Percentiles rank a stretch among this genome's conserved stretches.
These are phyloP conservation scores for Plutomurus gul DNA, from an alignment of 1,140 invertebrate genomes.

Conservation along the genomic window DNA sequence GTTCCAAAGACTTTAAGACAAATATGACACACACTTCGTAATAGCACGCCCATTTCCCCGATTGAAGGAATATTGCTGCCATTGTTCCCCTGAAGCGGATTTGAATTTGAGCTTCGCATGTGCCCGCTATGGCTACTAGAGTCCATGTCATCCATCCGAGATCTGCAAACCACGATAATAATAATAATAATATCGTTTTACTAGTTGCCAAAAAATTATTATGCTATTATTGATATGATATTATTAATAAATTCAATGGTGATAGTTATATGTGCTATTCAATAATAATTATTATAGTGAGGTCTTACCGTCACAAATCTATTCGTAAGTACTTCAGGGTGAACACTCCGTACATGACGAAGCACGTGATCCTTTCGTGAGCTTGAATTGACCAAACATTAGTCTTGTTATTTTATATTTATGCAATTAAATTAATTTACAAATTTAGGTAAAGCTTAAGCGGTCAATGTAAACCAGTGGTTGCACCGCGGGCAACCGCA, in stretches of 20 bases:
- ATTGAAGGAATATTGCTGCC: slow-evolving; percentile 33
- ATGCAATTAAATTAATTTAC: too few species aligned
- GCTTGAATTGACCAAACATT: not conserved
- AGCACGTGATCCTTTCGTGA: slow-evolving; percentile 52
- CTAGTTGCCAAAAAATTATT: too few species aligned
- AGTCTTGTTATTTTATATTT: too few species aligned
- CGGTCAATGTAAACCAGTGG: too few species aligned
- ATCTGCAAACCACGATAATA: slow-evolving; percentile 29
- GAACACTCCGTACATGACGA: slow-evolving; percentile 50
- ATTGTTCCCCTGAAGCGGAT: not conserved
- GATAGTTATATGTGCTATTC: too few species aligned
- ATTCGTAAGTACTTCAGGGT: slow-evolving; percentile 50
- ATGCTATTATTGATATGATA: too few species aligned
- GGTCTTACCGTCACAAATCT: slow-evolving; percentile 46
- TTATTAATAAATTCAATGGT: too few species aligned
- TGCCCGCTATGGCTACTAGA: not conserved
- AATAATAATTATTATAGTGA: too few species aligned
- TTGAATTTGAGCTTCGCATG: not conserved
- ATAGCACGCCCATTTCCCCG: slow-evolving; percentile 51
- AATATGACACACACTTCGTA: slow-evolving; percentile 50
- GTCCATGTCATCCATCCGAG: slow-evolving; percentile 9
- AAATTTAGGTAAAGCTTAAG: too few species aligned
- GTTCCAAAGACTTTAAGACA: slow-evolving; percentile 54
- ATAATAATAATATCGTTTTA: too few species aligned
- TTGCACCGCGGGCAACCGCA: too few species aligned